A percentile compares a stretch with the other conserved stretches of the same genome.
phyloP scores from a whole-genome alignment of 2,888 invertebrate species.

The Pherbina coryleti region DNA sequence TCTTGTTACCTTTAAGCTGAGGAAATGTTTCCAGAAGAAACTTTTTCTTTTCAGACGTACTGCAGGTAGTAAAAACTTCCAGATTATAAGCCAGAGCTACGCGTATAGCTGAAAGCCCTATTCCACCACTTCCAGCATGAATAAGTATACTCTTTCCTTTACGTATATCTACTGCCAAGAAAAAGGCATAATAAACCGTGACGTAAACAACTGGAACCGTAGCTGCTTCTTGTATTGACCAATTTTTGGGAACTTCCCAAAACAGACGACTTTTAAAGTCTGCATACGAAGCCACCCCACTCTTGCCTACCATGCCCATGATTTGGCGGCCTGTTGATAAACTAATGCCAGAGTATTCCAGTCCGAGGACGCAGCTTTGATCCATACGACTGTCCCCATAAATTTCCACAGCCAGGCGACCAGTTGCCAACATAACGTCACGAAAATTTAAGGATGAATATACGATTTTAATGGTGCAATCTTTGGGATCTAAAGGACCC shows the following conservation, averaged over 20 bases:
- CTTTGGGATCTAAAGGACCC: constrained; percentile 73
- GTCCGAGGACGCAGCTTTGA: constrained; percentile 78
- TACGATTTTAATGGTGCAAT: constrained; percentile 70
- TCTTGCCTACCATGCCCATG: constrained; percentile 74
- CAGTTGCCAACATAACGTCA: constrained; percentile 94
- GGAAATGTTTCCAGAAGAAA: constrained; percentile 74
- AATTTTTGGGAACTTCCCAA: constrained; percentile 80
- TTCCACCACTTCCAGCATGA: constrained; percentile 78
- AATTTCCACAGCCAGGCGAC: constrained; percentile 87
- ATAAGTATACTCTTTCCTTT: constrained; percentile 70
- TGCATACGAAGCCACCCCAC: constrained; percentile 72
- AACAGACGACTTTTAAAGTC: constrained; percentile 56
- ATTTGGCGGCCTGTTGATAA: constrained; percentile 73
- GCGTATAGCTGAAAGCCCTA: constrained; percentile 84
- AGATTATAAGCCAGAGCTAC: constrained; percentile 77
- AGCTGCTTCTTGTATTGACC: constrained; percentile 82
- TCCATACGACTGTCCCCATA: constrained; percentile 77
- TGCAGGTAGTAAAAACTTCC: constrained; percentile 80
- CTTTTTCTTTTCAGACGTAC: constrained; percentile 75
- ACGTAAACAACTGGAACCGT: constrained; percentile 85
- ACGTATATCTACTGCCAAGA: constrained; percentile 60
- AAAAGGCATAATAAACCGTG: constrained; percentile 74
- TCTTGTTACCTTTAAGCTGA: constrained; percentile 71
- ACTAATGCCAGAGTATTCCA: constrained; percentile 76
- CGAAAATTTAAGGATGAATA: constrained; percentile 92